Percentiles rank a stretch among this genome's conserved stretches.
These are phyloP conservation scores for Drosophila peninsularis DNA, from an alignment of 2,888 invertebrate species.

Conservation along the genomic window DNA sequence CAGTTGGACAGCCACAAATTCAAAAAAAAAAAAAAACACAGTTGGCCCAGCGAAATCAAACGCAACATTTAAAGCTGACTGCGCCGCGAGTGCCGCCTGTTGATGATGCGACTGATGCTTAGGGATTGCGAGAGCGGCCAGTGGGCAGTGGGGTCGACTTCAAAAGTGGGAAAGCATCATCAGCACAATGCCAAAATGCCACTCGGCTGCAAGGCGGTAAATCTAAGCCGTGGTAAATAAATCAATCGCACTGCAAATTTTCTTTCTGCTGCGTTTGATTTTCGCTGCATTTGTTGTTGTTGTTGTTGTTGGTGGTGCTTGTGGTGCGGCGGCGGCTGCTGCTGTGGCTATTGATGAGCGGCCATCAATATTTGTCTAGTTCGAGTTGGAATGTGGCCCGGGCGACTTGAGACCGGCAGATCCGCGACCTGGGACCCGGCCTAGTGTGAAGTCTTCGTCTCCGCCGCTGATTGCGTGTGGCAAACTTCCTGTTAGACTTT, in stretches of 20 bases:
- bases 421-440: slow-evolving; percentile 53
- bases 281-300: slow-evolving; percentile 48
- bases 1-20: slow-evolving; percentile 50
- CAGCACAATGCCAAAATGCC: slow-evolving; percentile 78
- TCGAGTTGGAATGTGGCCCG: slow-evolving; percentile 76
- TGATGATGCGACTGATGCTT: slow-evolving; percentile 48
- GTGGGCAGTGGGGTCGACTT: slow-evolving; percentile 23
- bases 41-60: slow-evolving; percentile 73
- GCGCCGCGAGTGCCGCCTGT: slow-evolving; percentile 58
- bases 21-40: slow-evolving; percentile 23
- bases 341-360: slow-evolving; percentile 79
- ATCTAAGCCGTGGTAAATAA: slow-evolving; percentile 81
- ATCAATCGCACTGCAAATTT: slow-evolving; percentile 79
- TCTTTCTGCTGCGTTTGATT: slow-evolving; percentile 55
- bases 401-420: slow-evolving; percentile 30
- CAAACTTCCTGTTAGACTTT: slow-evolving; percentile 70
- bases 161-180: slow-evolving; percentile 68
- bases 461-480: slow-evolving; percentile 74
- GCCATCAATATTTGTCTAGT: slow-evolving; percentile 82
- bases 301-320: slow-evolving; percentile 22
- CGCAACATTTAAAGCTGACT: slow-evolving; percentile 68
- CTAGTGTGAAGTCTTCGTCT: slow-evolving; percentile 59
- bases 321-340: slow-evolving; percentile 30
- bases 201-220: slow-evolving; percentile 75
- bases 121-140: slow-evolving; percentile 11